Evolutionary conservation across 2,113 vertebrate species (phyloP), one percentile per base, ranked within the genome.

Genomic region (Prionailurus bengalensis): DNA sequence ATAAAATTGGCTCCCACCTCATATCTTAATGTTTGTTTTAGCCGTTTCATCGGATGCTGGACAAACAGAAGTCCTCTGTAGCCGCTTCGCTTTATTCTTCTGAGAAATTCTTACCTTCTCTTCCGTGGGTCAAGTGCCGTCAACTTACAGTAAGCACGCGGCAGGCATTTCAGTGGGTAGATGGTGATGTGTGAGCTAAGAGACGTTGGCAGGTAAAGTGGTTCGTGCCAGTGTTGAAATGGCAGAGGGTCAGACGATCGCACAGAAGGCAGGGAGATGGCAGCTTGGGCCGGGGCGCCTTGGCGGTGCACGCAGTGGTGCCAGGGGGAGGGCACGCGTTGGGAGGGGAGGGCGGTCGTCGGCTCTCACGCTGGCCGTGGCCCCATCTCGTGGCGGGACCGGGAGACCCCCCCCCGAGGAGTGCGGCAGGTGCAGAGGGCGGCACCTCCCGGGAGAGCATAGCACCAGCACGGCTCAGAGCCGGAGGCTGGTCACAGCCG

Each of bases 1-100:
- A 66, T 89, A 70, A 88, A 95, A 89, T 76, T 89, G 58, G 93
- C 86, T 94, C 73, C 45, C n/a, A 48, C 65, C 63, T 78, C 65
- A 29, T 68, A 82, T 23, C 5, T 4, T 78, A 55, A 36, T 79
- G 66, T 65, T 78, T 16, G 9, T 21, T 88, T 91, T 55, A 27
- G 70, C 84, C 45, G 4, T 87, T 12, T 83, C 27, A 7, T 21
- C 78, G 5, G 81, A 66, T 48, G 25, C 27, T 74, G 10, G 36
- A 53, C 51, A 92, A 71, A n/a, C 36, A 42, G 11, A 53, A 51
- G 0, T 31, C 68, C 39, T 70, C 0, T 7, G 16, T 15, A 78
- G 39, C 63, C 61, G 55, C 14, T 76, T 76, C 7, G 17, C 23
- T 55, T 70, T 66, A 10, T 93, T 53, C 29, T 76, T 91, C 73